Evolutionary conservation across 2,113 vertebrate species (phyloP).

Genomic region (Pygoscelis antarcticus): DNA sequence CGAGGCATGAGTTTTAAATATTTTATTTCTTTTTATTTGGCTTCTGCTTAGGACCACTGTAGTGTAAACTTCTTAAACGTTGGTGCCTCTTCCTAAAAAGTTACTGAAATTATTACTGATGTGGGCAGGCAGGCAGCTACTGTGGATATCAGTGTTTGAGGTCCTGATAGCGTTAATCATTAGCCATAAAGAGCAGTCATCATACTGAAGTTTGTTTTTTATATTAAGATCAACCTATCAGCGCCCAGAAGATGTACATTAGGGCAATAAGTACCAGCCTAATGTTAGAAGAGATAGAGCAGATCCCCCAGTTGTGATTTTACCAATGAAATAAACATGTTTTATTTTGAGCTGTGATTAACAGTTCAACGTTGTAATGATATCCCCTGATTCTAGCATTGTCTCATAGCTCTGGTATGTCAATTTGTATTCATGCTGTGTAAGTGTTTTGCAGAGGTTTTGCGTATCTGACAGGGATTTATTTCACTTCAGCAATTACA

Average conservation of each 20-base stretch:
- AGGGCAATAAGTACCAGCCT: background rate
- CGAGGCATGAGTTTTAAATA: background rate
- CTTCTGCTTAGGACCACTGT: background rate
- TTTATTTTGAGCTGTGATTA: slow-evolving; percentile 41
- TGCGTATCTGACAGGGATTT: slow-evolving; percentile 56
- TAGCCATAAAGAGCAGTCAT: background rate
- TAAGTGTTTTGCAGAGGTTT: slow-evolving; percentile 56
- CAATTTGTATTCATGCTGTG: slow-evolving; percentile 64
- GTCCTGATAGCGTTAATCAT: background rate
- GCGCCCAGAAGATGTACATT: background rate
- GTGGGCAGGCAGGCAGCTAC: background rate
- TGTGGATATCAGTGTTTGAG: background rate
- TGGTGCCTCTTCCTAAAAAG: background rate
- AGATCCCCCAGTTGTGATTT: background rate
- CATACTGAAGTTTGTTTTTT: background rate
- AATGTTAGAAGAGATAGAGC: background rate
- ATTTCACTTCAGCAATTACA: slow-evolving; percentile 64
- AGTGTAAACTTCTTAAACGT: background rate
- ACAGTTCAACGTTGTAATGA: slow-evolving; percentile 25
- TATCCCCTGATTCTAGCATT: slow-evolving; percentile 59
- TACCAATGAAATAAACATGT: background rate
- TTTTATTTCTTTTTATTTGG: background rate
- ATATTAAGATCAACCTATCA: background rate
- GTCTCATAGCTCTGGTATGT: slow-evolving; percentile 72
- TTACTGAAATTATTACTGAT: background rate